phyloP scores from a whole-genome alignment of 2,797 vertebrate genomes.

The Anguilla megastoma region DNA sequence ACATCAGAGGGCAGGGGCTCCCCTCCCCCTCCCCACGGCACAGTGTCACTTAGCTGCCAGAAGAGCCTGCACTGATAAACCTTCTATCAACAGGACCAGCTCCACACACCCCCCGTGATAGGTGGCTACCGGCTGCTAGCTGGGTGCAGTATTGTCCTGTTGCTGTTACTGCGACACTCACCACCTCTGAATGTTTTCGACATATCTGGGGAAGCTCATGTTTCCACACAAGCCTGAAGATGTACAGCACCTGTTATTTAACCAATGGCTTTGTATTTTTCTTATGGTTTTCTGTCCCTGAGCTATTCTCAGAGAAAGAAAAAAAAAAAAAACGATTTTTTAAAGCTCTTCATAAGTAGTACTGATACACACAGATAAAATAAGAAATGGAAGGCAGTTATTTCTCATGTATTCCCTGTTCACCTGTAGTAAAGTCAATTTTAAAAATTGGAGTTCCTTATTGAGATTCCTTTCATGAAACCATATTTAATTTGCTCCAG shows the following conservation, averaged over 20 bases:
- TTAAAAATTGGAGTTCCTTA: background rate
- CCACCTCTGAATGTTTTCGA: background rate
- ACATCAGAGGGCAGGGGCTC: background rate
- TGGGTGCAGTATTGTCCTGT: background rate
- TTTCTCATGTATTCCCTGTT: background rate
- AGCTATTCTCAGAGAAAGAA: background rate
- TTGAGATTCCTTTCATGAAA: background rate
- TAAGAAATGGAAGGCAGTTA: background rate
- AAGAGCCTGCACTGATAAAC: background rate
- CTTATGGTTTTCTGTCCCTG: background rate
- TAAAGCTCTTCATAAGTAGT: background rate
- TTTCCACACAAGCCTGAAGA: background rate
- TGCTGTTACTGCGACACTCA: background rate
- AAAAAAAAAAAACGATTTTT: background rate
- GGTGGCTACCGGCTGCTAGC: background rate
- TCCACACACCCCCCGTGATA: slow-evolving; percentile 5
- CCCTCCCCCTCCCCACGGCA: background rate
- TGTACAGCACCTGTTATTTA: background rate
- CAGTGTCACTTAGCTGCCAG: slow-evolving; percentile 11
- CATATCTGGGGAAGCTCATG: background rate
- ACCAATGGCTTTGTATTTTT: background rate
- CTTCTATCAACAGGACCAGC: slow-evolving; percentile 12
- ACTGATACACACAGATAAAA: background rate
- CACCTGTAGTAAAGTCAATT: background rate
- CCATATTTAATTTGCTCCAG: background rate